Evolutionary conservation across 35 echinoderm and acorn worm genomes (phyloP).

Genomic region (Anneissia japonica): DNA sequence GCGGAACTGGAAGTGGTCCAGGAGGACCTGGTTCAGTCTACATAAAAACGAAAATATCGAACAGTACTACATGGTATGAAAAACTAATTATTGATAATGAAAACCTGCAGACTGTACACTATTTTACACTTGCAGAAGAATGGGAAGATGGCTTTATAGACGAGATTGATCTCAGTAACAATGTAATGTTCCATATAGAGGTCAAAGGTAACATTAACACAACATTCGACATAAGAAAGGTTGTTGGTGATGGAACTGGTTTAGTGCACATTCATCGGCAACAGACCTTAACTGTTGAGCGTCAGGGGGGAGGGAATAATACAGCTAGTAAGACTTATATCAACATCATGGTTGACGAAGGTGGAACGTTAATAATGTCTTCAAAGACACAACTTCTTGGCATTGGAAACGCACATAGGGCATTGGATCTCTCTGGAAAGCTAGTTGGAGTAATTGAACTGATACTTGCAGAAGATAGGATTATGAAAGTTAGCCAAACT

Average conservation of each 20-base stretch:
- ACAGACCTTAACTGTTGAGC: constrained; percentile 61
- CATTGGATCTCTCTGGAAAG: constrained; percentile 49
- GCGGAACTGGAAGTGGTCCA: constrained; percentile 6
- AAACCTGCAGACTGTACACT: constrained; percentile 55
- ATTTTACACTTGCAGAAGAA: constrained; percentile 72
- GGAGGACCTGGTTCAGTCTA: constrained; percentile 84
- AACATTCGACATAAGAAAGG: constrained; percentile 44
- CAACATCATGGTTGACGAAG: constrained; percentile 56
- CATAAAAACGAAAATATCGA: constrained; percentile 5
- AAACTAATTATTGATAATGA: constrained; percentile 70
- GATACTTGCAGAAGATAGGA: constrained; percentile 54
- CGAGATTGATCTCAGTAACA: constrained; percentile 62
- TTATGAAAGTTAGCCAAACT: constrained; percentile 45
- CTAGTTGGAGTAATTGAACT: constrained; percentile 70
- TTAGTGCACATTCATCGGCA: constrained; percentile 65
- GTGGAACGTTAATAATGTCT: constrained; percentile 54
- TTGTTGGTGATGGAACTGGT: constrained; percentile 72
- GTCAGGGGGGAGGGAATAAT: constrained; percentile 38
- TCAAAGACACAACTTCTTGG: constrained; percentile 49
- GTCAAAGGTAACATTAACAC: constrained; percentile 6
- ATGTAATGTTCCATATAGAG: constrained; percentile 59
- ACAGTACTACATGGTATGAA: constrained; percentile 21
- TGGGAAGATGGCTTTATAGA: constrained; percentile 51
- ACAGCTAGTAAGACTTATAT: constrained; percentile 42
- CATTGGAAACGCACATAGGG: constrained; percentile 32